Evolutionary conservation across 1,140 invertebrate genomes (phyloP).

Genomic region (Brachionus koreanus): DNA sequence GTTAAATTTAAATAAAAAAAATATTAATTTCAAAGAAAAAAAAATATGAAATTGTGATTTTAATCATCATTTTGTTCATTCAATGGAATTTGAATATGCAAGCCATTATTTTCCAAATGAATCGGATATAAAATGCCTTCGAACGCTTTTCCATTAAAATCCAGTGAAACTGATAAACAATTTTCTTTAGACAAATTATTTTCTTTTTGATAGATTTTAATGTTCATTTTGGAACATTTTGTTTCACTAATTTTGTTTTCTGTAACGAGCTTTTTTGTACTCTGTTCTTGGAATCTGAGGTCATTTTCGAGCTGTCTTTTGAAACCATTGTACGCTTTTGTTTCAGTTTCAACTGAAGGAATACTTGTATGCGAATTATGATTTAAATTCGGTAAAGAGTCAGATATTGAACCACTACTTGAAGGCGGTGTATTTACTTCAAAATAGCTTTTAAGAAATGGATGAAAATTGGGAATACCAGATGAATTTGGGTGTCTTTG

Average conservation of each 20-base stretch:
- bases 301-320: constrained; percentile 37
- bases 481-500: background rate
- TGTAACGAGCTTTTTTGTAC: background rate
- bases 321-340: background rate
- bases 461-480: background rate
- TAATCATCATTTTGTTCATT: background rate
- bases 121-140: constrained; percentile 59
- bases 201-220: constrained; percentile 25
- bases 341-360: background rate
- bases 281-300: background rate
- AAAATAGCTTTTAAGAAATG: constrained; percentile 24
- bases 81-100: constrained; percentile 14
- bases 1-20: background rate
- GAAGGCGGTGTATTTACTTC: constrained; percentile 41
- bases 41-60: background rate
- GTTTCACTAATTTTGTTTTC: background rate
- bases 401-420: background rate
- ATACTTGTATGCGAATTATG: background rate
- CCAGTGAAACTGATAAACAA: constrained; percentile 88
- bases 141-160: constrained; percentile 77
- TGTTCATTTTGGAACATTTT: constrained; percentile 12
- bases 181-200: background rate
- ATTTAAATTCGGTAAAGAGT: background rate
- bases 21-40: background rate
- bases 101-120: background rate